Conservation (phyloP, 2,888 invertebrate genomes). For the Choreutis nemorana region DNA sequence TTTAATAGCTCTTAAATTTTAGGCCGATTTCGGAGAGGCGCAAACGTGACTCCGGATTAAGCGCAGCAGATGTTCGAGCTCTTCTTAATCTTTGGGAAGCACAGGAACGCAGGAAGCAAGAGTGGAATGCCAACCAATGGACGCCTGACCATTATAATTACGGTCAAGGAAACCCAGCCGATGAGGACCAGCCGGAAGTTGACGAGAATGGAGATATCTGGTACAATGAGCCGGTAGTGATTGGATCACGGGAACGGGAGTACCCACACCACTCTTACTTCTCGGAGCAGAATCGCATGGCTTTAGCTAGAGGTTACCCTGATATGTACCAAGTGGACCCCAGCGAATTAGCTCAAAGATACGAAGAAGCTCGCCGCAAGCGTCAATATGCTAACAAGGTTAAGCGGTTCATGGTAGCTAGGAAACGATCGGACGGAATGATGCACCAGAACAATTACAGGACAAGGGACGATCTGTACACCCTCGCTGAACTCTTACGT, state of each 20-base stretch:
- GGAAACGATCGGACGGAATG: conserved; percentile 56
- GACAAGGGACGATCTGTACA: conserved; percentile 67
- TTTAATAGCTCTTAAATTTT: conserved; percentile 14
- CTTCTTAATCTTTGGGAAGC: conserved; percentile 69
- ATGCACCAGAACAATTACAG: conserved; percentile 50
- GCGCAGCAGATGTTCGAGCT: conserved; percentile 69
- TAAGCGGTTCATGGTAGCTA: conserved; percentile 71
- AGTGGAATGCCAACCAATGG: conserved; percentile 56
- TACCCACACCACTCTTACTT: conserved; percentile 53
- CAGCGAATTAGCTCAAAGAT: conserved; percentile 46
- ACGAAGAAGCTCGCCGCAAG: conserved; percentile 56
- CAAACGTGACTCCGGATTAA: conserved; percentile 68
- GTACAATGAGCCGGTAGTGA: conserved; percentile 67
- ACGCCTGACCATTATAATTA: conserved; percentile 47
- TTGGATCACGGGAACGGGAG: conserved; percentile 44
- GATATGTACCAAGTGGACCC: conserved; percentile 50
- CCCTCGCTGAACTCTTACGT: conserved; percentile 65
- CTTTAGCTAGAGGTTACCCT: conserved; percentile 43
- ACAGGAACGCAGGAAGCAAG: conserved; percentile 61
- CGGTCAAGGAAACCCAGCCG: conserved; percentile 38
- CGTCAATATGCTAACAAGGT: conserved; percentile 55
- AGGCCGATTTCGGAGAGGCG: conserved; percentile 56
- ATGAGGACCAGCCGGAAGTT: conserved; percentile 58
- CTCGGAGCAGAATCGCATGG: conserved; percentile 56
- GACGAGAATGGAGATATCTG: conserved; percentile 65